phyloP scores from a whole-genome alignment of 2,888 invertebrate genomes.

The Pseudeuparius sepicola region DNA sequence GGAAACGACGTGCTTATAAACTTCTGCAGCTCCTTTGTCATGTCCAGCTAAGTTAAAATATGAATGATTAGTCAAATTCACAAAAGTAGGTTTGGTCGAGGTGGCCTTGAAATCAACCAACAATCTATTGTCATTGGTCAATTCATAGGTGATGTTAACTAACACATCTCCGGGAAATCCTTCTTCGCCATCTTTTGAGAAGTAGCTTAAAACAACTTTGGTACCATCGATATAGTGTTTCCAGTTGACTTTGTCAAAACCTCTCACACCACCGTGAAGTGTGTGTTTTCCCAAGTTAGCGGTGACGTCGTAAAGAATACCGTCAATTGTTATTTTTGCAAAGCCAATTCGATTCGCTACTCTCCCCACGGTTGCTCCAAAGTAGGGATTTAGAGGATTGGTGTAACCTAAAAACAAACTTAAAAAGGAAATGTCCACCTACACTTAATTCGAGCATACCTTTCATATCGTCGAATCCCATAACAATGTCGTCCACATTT shows the following conservation, averaged over 20 bases:
- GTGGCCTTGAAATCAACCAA: conserved; percentile 65
- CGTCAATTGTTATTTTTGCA: conserved; percentile 60
- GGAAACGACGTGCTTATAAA: conserved; percentile 59
- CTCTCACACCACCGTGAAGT: conserved; percentile 75
- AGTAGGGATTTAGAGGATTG: conserved; percentile 62
- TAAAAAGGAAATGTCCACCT: too few relatives aligned
- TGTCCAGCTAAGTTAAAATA: conserved; percentile 94
- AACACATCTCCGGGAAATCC: conserved; percentile 81
- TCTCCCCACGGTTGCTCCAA: conserved; percentile 81
- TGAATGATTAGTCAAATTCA: conserved; percentile 81
- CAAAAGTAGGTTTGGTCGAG: conserved; percentile 66
- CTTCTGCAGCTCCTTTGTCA: conserved; percentile 52
- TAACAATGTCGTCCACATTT: conserved; percentile 61
- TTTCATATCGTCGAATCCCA: conserved; percentile 74
- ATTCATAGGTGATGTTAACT: conserved; percentile 57
- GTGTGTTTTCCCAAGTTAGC: conserved; percentile 60
- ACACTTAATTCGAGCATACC: too few relatives aligned
- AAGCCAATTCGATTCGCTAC: conserved; percentile 73
- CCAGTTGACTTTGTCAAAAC: conserved; percentile 75
- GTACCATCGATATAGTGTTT: conserved; percentile 48
- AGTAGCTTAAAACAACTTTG: conserved; percentile 61
- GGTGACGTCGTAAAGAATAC: conserved; percentile 56
- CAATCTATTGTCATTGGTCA: conserved; percentile 65
- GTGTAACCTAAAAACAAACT: conserved; percentile 53
- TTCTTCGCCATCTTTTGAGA: conserved; percentile 72